Conservation (phyloP, 1,140 invertebrate genomes). For the Agrypnia vestita region DNA sequence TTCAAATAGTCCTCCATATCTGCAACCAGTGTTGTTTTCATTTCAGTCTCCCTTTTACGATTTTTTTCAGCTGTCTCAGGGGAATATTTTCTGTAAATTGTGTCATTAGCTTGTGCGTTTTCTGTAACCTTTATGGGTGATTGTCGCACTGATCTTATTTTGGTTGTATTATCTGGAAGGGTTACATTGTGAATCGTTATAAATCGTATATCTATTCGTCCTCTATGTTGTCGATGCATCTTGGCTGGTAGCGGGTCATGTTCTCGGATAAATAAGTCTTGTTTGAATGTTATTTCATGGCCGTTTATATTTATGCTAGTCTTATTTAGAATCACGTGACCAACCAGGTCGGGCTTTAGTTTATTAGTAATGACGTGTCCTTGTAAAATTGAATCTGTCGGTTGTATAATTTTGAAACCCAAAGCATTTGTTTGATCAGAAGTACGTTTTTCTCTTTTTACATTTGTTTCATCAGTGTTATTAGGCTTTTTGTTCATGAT, state of each 20-base stretch:
- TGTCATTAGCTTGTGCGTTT: background rate
- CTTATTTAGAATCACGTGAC: conserved; percentile 55
- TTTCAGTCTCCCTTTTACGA: background rate
- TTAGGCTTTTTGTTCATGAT: background rate
- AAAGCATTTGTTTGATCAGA: conserved; percentile 40
- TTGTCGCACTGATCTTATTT: background rate
- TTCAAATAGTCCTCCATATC: too few species aligned
- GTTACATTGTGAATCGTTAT: background rate
- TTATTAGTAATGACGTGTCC: conserved; percentile 55
- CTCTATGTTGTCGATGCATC: conserved; percentile 29
- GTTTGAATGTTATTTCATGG: conserved; percentile 44
- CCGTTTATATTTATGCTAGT: conserved; percentile 53
- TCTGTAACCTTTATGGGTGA: background rate
- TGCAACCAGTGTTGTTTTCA: background rate
- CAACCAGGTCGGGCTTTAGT: conserved; percentile 48
- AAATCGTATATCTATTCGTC: background rate
- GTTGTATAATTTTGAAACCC: conserved; percentile 56
- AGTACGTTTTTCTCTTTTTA: conserved; percentile 40
- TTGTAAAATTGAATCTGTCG: conserved; percentile 54
- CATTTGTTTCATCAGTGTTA: background rate
- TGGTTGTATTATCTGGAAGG: background rate
- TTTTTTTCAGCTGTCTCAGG: background rate
- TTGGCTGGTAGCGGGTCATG: conserved; percentile 19
- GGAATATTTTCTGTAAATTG: background rate
- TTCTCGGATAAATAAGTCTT: conserved; percentile 26